These are phyloP conservation scores for Oreotragus oreotragus DNA, from an alignment of 2,113 vertebrate genomes.

Conservation along the genomic window DNA sequence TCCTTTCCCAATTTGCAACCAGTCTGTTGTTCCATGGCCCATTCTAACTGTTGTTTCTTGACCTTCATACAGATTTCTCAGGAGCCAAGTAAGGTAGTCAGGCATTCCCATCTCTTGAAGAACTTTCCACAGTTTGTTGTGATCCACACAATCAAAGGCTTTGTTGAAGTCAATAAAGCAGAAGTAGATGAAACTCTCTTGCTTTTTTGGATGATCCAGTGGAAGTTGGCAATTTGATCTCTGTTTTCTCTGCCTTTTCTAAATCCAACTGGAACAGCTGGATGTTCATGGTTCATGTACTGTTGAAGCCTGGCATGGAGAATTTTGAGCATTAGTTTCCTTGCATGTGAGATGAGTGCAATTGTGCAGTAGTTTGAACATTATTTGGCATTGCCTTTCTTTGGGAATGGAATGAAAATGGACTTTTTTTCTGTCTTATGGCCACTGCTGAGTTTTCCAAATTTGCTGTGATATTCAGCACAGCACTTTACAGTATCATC, in stretches of 20 bases:
- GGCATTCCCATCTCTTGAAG: not conserved
- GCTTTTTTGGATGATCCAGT: not conserved
- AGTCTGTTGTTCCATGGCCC: not conserved
- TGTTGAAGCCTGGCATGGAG: not conserved
- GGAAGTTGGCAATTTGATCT: not conserved
- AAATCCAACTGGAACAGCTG: not conserved
- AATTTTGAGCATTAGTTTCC: not conserved
- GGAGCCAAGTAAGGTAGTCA: not conserved
- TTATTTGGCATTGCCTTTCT: not conserved
- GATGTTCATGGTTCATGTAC: not conserved
- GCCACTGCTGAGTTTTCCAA: not conserved
- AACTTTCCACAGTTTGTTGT: not conserved
- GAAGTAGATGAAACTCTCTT: not conserved
- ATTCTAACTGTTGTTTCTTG: not conserved
- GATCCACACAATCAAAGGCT: not conserved
- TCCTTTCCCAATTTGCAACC: not conserved
- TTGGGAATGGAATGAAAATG: not conserved
- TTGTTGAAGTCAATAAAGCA: not conserved
- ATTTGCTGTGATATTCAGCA: not conserved
- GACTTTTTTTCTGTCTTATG: not conserved
- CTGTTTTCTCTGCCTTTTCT: not conserved
- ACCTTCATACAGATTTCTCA: not conserved
- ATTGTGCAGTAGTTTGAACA: not conserved
- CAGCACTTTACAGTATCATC: not conserved
- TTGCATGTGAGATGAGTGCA: not conserved